Conservation (phyloP, 2,113 vertebrate species). For the Lophochroa leadbeateri region DNA sequence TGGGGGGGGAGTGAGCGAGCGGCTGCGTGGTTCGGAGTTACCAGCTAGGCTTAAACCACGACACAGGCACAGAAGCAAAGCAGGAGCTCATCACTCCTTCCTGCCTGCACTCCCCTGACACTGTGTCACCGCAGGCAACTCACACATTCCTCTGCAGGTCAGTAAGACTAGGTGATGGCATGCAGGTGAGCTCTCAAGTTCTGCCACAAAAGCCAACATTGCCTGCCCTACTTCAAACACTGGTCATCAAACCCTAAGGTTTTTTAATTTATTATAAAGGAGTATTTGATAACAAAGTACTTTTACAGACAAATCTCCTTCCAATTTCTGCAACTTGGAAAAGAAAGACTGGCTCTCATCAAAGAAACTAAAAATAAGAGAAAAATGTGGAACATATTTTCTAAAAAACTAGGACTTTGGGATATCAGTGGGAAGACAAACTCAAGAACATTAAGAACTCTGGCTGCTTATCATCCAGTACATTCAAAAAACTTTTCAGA, state of each 20-base stretch:
- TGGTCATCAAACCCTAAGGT: not conserved
- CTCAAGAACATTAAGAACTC: not conserved
- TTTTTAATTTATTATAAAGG: not conserved
- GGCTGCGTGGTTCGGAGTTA: too few relatives aligned
- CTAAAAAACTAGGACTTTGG: not conserved
- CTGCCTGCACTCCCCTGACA: not conserved
- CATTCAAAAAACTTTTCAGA: not conserved
- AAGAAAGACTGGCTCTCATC: conserved; percentile 9
- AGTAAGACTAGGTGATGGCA: not conserved
- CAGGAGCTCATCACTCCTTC: not conserved
- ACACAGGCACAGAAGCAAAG: not conserved
- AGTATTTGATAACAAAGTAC: not conserved
- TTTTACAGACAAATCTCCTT: not conserved
- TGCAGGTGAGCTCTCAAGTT: not conserved
- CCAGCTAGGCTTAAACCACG: too few relatives aligned
- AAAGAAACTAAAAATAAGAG: conserved; percentile 26
- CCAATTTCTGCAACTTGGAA: not conserved
- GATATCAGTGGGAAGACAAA: not conserved
- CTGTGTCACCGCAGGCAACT: accelerated
- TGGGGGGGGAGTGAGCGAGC: too few relatives aligned
- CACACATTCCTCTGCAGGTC: accelerated
- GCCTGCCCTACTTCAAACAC: not conserved
- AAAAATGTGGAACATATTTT: conserved; percentile 10
- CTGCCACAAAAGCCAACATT: not conserved
- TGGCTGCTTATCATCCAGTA: not conserved